Evolutionary conservation across 2,888 invertebrate genomes (phyloP), one percentile per base, ranked within the genome.

Genomic region (Rhingia rostrata): DNA sequence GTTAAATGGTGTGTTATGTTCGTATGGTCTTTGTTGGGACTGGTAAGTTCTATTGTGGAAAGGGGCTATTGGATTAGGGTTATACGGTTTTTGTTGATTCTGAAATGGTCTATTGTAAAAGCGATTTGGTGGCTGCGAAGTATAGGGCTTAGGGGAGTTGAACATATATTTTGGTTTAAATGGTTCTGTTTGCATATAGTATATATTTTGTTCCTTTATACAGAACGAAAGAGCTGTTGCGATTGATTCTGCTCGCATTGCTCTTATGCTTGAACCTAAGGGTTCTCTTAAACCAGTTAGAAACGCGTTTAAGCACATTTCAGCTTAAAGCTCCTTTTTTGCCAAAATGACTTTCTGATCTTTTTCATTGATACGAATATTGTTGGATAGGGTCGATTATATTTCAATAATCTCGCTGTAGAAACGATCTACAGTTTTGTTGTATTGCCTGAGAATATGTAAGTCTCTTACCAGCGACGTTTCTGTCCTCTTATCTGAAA

Each of bases 261-360:
- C 81, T 66, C 81, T 77, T 37, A 86, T 81, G 3, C 54, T 81
- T 4, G 86, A 85, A 6, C 86, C 78, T 2, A 83, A 7, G 7
- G 85, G 86, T 78, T 80, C 86, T 45, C 58, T 82, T 22, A 86
- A 47, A 4, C 85, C 85, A 2, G 47, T 74, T 22, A 86, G 14
- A 30, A 87, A 86, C 7, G 61, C 32, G 14, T 86, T 87, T 39
- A 86, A 53, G 6, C 78, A 84, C 81, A 86, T 86, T 74, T 86
- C 85, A 0, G 73, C 30, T 35, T 58, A 86, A 0, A 85, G 41
- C 6, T 56, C 54, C 35, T 63, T 51, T 54, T 86, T 86, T 6
- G 81, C 75, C 0, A 37, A 32, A 0, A 86, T 70, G 7, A 86
- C 81, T 14, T 69, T 75, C 10, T 4, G 0, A 49, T 86, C 72